These are phyloP conservation scores for Vidua macroura DNA, from an alignment of 2,113 vertebrate species.

Conservation along the genomic window DNA sequence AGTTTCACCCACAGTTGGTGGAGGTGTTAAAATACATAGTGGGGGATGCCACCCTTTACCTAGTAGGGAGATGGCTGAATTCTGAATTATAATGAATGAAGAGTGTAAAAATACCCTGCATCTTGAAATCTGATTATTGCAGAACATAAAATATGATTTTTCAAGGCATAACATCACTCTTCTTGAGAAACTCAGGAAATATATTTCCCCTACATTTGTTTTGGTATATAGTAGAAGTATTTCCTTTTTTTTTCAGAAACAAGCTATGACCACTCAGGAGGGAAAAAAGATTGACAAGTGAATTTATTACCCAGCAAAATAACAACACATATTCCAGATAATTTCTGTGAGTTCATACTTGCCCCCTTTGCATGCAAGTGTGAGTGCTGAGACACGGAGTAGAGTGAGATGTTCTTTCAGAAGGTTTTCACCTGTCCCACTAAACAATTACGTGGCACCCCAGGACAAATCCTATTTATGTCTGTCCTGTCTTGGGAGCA, in stretches of 20 bases:
- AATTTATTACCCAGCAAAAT: not conserved
- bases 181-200: not conserved
- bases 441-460: fast-evolving
- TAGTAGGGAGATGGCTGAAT: not conserved
- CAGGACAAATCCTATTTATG: not conserved
- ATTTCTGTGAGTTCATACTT: not conserved
- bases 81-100: not conserved
- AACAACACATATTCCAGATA: not conserved
- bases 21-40: fast-evolving
- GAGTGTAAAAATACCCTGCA: not conserved
- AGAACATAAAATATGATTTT: not conserved
- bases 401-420: not conserved
- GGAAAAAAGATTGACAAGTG: not conserved
- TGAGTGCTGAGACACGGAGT: not conserved
- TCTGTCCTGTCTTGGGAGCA: not conserved
- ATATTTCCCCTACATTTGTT: not conserved
- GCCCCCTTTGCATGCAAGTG: not conserved
- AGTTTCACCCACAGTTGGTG: not conserved
- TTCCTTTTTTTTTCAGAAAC: not conserved
- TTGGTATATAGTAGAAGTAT: not conserved
- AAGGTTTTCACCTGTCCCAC: not conserved
- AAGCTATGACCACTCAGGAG: not conserved
- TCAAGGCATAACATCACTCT: not conserved
- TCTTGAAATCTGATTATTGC: not conserved
- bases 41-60: not conserved